Percentiles rank a stretch among this genome's conserved stretches.
These are phyloP conservation scores for Augochlora pura DNA, from an alignment of 1,140 invertebrate genomes.

Conservation along the genomic window DNA sequence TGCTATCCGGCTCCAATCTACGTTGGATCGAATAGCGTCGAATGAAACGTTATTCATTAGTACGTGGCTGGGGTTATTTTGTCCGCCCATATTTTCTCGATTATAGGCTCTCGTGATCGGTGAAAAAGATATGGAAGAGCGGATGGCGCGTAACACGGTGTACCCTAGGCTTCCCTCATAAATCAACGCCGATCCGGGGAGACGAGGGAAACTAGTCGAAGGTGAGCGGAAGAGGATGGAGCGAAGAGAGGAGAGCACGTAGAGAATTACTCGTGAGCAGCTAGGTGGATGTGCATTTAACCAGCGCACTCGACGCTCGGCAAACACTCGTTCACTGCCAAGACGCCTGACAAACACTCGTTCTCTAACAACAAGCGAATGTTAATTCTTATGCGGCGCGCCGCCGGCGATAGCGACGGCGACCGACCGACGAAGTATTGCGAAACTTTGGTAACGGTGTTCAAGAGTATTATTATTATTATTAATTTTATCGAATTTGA, in stretches of 20 bases:
- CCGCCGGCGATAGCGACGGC: constrained; percentile 4
- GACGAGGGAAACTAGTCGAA: neutral
- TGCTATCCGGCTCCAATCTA: too few species aligned
- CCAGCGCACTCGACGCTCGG: constrained; percentile 45
- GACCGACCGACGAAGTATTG: neutral
- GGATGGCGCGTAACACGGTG: constrained; percentile 62
- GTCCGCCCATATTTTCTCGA: too few species aligned
- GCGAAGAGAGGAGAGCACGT: neutral
- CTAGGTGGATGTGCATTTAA: constrained; percentile 53
- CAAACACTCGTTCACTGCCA: constrained; percentile 58
- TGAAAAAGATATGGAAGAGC: neutral
- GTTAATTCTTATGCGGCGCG: constrained; percentile 27
- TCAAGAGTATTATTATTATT: too few species aligned
- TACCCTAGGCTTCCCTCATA: constrained; percentile 61
- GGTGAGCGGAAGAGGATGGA: constrained; percentile 12
- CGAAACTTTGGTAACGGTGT: neutral
- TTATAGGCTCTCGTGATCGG: too few species aligned
- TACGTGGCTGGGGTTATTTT: too few species aligned
- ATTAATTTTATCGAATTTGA: too few species aligned
- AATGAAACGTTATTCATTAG: too few species aligned
- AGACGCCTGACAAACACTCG: constrained; percentile 58
- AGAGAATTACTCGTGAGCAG: constrained; percentile 48
- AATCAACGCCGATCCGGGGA: constrained; percentile 60
- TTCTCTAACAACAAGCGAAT: constrained; percentile 41
- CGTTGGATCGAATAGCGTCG: too few species aligned